A percentile compares a stretch with the other conserved stretches of the same genome.
These are phyloP conservation scores for Hydrophis major DNA, from an alignment of 2,797 vertebrate species.

Conservation along the genomic window DNA sequence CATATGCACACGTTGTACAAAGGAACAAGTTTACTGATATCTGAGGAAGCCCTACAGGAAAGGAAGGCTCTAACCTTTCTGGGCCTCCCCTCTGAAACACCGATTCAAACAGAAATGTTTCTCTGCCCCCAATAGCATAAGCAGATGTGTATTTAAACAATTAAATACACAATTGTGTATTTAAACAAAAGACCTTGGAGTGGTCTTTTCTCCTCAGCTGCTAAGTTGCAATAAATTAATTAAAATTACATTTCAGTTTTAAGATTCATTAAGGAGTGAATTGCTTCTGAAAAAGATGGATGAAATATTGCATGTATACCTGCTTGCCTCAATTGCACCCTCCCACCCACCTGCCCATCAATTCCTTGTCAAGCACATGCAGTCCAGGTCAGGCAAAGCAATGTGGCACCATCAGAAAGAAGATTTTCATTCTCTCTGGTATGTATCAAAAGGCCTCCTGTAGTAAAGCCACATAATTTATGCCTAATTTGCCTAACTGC, in stretches of 20 bases:
- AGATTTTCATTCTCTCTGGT: neutral
- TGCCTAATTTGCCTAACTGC: neutral
- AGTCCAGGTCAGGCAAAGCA: neutral
- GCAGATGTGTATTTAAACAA: neutral
- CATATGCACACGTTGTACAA: neutral
- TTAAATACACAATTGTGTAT: neutral
- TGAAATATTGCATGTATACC: neutral
- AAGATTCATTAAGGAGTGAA: neutral
- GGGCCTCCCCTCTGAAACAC: neutral
- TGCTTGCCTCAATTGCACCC: neutral
- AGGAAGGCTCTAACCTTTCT: neutral
- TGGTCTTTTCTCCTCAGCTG: neutral
- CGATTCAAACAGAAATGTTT: neutral
- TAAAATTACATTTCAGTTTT: neutral
- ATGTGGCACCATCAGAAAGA: neutral
- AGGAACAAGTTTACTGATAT: neutral
- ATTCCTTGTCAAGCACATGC: neutral
- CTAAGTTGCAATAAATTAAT: neutral
- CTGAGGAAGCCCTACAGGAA: neutral
- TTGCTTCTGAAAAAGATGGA: neutral
- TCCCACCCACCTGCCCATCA: neutral
- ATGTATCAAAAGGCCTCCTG: neutral
- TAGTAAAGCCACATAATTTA: neutral
- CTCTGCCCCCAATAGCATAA: neutral
- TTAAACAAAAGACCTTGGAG: neutral